Evolutionary conservation across 2,888 invertebrate genomes (phyloP), one percentile per base, ranked within the genome.

Genomic region (Chironomus riparius): DNA sequence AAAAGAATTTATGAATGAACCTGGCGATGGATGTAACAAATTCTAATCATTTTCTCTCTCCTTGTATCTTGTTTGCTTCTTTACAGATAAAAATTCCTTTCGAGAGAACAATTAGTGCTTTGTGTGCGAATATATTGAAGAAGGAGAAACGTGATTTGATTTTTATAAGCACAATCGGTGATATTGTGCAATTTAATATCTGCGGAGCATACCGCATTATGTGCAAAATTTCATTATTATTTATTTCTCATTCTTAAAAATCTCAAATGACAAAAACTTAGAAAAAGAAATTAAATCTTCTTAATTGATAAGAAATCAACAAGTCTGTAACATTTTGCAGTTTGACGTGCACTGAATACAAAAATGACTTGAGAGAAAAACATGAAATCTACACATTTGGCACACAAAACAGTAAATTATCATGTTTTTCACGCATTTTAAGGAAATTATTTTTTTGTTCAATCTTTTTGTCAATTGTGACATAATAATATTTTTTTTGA

Each of bases 401-500:
- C 15, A 56, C 56, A 56, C 56, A 38, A 38, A 38, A 38, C 38
- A 38, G 38, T 38, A 71, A 74, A 74, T 74, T 74, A 74, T 74
- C 74, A 62, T 74, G 74, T 74, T 74, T 68, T 74, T 74, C 74
- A 74, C 74, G 74, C 74, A 74, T 74, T 68, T 47, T 74, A 73
- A 47, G 7, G 18, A 7, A 38, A 38, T 38, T 38, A 0, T 5
- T 28, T 61, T 28, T 28, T 28, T 28, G 28, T 28, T 28, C 28
- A 28, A 24, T 62, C n/a, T 24, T 22, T 24, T 65, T 24, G 65
- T 65, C 65, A 65, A 65, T 22, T 68, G 28, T 73, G 61, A 61
- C 72, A 61, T 74, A 71, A 71, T 71, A 71, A 71, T 74, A 47
- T 38, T 10, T 38, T 28, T 38, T 38, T 38, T 38, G 38, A 38